Percentiles rank a stretch among this genome's conserved stretches.
phyloP scores from a whole-genome alignment of 2,113 vertebrate genomes.

The Columba janthina region DNA sequence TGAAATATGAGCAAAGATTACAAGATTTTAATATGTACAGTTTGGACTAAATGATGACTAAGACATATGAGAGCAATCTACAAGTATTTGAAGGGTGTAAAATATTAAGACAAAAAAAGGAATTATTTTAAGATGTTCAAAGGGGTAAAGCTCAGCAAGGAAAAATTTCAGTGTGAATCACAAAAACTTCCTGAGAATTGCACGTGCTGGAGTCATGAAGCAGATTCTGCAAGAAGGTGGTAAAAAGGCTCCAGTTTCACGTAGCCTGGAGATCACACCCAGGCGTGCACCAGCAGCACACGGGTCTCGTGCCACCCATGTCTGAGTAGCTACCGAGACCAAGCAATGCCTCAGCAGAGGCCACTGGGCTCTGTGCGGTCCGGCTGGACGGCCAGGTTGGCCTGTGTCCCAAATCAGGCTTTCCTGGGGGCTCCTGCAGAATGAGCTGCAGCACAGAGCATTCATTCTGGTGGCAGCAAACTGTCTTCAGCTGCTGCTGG shows the following conservation, averaged over 20 bases:
- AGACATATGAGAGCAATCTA: conserved; percentile 69
- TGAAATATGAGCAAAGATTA: conserved; percentile 71
- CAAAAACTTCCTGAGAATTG: background rate
- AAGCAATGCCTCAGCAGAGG: background rate
- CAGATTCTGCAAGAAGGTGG: background rate
- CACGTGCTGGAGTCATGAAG: background rate
- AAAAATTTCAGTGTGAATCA: conserved; percentile 51
- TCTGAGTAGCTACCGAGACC: background rate
- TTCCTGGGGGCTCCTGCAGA: background rate
- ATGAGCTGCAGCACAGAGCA: background rate
- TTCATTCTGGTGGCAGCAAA: background rate
- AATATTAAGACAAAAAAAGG: conserved; percentile 54
- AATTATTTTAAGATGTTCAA: conserved; percentile 58
- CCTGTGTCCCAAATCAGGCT: background rate
- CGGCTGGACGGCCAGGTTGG: fast-evolving
- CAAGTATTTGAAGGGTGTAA: conserved; percentile 70
- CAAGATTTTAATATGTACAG: conserved; percentile 67
- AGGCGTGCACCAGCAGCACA: fast-evolving
- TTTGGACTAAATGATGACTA: conserved; percentile 69
- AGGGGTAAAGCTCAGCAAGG: conserved; percentile 43
- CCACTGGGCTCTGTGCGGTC: background rate
- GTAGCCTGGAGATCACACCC: background rate
- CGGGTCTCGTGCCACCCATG: background rate
- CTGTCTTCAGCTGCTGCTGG: conserved; percentile 2
- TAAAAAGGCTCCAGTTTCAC: background rate